Evolutionary conservation across 2,888 invertebrate species (phyloP), one percentile per base, ranked within the genome.

Genomic region (Dermolepida albohirtum): DNA sequence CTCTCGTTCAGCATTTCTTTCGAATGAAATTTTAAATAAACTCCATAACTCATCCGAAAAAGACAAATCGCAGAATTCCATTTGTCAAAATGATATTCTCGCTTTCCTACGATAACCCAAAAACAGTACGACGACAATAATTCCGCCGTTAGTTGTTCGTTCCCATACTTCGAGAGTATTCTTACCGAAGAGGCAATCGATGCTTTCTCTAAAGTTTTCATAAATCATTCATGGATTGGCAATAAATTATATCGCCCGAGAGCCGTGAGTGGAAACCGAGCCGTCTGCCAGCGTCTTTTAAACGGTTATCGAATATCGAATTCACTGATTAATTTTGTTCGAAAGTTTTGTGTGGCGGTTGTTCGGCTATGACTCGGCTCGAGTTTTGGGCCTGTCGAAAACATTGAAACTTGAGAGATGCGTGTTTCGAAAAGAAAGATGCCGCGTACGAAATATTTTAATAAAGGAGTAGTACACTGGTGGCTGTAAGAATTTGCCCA

Each of bases 321-420:
- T 52, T 52, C 51, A 27, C 51, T 52, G 51, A 52, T 52, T 52
- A 52, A 52, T 52, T 52, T 52, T 34, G 22, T 22, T 7, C 22
- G n/a, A 52, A 52, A 52, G 51, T 52, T 52, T 52, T 34, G 34
- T 34, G 34, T 34, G 27, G 29, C 51, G 50, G 29, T 50, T 39
- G 34, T 34, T 34, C 34, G 34, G 10, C 6, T 34, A 34, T 6
- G 34, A 34, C 34, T 34, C 6, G 34, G 6, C 34, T 34, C 6
- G 34, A 34, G 34, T 10, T 6, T 4, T 34, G 34, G 34, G 51
- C 29, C 34, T 12, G 51, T 34, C 51, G 51, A 52, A 52, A 52
- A 52, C 14, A 29, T 49, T 22, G 49, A 17, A 49, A 49, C 49
- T 49, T 49, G 49, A 17, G 49, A 49, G 17, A 49, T 34, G 11